These are phyloP conservation scores for Motacilla tschutschensis DNA, from an alignment of 2,113 vertebrate species.

Conservation along the genomic window DNA sequence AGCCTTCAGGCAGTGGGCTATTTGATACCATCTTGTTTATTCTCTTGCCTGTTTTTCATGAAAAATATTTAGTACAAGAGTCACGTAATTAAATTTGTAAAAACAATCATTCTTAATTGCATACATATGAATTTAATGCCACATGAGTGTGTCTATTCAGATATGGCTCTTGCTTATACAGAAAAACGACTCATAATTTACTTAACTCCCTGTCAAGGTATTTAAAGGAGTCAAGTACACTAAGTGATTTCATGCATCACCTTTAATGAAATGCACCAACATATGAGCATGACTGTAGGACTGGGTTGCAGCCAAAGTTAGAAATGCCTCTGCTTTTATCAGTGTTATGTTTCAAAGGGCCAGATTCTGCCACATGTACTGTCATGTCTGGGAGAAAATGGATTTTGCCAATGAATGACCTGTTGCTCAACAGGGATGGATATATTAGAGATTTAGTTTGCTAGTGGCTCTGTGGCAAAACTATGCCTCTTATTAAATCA, in stretches of 20 bases:
- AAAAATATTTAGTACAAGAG: not conserved
- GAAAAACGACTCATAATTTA: not conserved
- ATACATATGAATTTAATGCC: not conserved
- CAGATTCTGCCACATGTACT: not conserved
- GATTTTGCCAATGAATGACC: not conserved
- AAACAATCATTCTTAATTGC: constrained; percentile 8
- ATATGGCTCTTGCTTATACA: not conserved
- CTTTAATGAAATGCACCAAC: not conserved
- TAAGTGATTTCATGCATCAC: constrained; percentile 35
- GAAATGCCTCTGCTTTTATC: constrained; percentile 17
- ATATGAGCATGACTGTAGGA: not conserved
- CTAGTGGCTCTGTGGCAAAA: constrained; percentile 1
- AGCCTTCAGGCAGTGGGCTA: not conserved
- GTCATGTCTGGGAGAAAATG: not conserved
- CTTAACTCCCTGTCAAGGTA: not conserved
- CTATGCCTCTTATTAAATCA: not conserved
- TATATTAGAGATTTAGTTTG: not conserved
- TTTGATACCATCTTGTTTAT: not conserved
- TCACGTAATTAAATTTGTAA: not conserved
- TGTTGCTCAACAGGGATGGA: not conserved
- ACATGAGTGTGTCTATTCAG: not conserved
- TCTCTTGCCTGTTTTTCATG: not conserved
- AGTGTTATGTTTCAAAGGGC: not conserved
- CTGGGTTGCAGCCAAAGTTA: constrained; percentile 1
- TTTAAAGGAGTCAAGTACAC: constrained; percentile 29